These are phyloP conservation scores for Tetrax tetrax DNA, from an alignment of 2,113 vertebrate genomes.

Conservation along the genomic window DNA sequence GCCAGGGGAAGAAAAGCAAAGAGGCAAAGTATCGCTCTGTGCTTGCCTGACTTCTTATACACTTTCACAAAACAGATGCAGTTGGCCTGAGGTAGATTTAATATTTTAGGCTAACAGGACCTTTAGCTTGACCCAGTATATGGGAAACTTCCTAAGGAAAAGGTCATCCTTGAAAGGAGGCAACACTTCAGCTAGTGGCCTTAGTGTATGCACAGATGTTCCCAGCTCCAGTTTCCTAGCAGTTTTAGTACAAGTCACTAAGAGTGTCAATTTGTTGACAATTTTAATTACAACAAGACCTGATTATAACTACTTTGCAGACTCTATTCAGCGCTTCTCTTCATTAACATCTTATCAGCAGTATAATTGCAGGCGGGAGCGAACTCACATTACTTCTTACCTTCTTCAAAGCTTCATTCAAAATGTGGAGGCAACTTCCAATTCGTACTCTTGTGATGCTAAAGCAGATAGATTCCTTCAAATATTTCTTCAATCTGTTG, in stretches of 20 bases:
- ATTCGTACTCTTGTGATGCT: neutral
- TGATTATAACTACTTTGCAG: constrained; percentile 50
- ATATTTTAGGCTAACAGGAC: neutral
- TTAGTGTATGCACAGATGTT: neutral
- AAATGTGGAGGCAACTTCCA: neutral
- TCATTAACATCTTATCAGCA: constrained; percentile 65
- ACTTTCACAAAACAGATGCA: neutral
- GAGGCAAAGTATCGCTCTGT: neutral
- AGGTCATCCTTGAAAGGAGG: neutral
- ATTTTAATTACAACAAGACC: constrained; percentile 57
- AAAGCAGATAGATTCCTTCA: neutral
- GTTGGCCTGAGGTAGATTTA: neutral
- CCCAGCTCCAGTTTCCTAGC: neutral
- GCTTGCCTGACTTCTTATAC: neutral
- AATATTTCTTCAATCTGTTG: neutral
- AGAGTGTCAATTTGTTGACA: constrained; percentile 51
- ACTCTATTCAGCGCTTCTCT: neutral
- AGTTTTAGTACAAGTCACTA: neutral
- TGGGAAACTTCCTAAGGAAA: neutral
- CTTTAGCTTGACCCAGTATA: neutral
- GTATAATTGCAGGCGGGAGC: constrained; percentile 3
- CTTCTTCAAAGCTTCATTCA: neutral
- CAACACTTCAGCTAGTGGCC: neutral
- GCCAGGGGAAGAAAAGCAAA: neutral
- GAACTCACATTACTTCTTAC: neutral